phyloP scores from a whole-genome alignment of 2,797 vertebrate genomes.

The Tarsius wallacei region DNA sequence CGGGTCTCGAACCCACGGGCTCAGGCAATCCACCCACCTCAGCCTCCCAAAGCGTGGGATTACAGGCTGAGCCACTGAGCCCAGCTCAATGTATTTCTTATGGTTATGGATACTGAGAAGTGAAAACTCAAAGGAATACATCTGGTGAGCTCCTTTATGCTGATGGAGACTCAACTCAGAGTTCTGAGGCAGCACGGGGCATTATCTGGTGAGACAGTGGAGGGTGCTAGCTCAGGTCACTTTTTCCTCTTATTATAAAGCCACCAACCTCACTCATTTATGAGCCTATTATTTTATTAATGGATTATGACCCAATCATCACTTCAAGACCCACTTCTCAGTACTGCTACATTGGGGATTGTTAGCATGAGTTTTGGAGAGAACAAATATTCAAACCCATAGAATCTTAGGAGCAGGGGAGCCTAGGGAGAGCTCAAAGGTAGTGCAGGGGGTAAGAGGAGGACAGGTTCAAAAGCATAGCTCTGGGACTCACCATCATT shows the following conservation, averaged over 20 bases:
- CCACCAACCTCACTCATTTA: neutral
- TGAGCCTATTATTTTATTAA: neutral
- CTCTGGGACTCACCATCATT: neutral
- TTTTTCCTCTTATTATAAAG: neutral
- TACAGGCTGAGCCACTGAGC: too few species aligned
- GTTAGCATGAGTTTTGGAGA: neutral
- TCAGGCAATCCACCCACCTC: too few species aligned
- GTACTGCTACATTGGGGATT: neutral
- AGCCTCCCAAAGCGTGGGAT: too few species aligned
- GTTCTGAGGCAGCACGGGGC: neutral
- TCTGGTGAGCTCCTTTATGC: neutral
- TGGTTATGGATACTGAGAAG: neutral
- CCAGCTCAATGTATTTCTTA: neutral
- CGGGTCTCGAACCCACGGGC: too few species aligned
- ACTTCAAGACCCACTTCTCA: neutral
- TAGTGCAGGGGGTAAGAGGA: fast-evolving
- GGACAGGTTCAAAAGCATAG: too few species aligned
- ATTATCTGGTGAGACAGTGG: neutral
- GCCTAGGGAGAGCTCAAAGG: neutral
- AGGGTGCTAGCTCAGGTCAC: neutral
- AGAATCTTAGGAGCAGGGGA: neutral
- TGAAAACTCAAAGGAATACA: neutral
- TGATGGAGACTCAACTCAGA: neutral
- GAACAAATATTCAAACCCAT: neutral
- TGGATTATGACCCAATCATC: neutral